These are phyloP conservation scores for Equus quagga DNA, from an alignment of 2,113 vertebrate species.

Conservation along the genomic window DNA sequence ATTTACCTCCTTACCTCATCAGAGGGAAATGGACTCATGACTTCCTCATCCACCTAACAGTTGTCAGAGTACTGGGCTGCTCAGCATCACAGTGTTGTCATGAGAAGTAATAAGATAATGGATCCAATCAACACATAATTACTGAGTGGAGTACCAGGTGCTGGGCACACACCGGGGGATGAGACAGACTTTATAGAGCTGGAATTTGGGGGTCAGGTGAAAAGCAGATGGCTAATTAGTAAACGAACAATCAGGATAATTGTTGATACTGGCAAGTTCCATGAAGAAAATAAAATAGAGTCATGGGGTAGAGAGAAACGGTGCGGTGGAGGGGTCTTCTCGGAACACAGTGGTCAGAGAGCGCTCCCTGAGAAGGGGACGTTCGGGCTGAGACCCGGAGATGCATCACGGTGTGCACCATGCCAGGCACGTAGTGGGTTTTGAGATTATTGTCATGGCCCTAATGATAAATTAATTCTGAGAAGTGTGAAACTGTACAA, in stretches of 20 bases:
- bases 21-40: not conserved
- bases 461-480: not conserved
- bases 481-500: not conserved
- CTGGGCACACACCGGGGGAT: not conserved
- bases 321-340: not conserved
- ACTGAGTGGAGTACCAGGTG: not conserved
- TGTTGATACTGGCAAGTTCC: not conserved
- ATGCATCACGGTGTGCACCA: rapidly evolving
- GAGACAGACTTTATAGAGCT: not conserved
- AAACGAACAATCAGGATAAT: not conserved
- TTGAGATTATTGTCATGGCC: not conserved
- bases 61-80: not conserved
- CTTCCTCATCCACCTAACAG: not conserved
- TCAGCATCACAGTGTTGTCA: not conserved
- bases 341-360: not conserved
- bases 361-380: not conserved
- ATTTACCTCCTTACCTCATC: not conserved
- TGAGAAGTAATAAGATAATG: not conserved
- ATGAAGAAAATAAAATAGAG: not conserved
- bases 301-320: not conserved
- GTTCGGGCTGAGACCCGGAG: not conserved
- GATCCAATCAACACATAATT: not conserved
- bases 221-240: not conserved
- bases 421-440: no score
- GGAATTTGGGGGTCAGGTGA: not conserved